Evolutionary conservation across 2,113 vertebrate species (phyloP).

Genomic region (Boleophthalmus pectinirostris): DNA sequence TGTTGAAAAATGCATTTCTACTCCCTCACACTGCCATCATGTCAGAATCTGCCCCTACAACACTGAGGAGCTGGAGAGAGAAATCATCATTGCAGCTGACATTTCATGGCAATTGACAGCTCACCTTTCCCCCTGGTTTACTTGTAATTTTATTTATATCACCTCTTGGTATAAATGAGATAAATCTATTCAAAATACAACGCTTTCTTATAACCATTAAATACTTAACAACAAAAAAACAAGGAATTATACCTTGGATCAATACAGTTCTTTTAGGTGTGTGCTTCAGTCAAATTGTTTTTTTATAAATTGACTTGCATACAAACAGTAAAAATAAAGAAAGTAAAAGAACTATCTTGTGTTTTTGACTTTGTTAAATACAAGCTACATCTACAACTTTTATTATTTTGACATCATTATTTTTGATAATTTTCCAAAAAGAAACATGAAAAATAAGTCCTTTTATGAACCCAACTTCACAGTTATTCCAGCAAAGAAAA

Average conservation of each 20-base stretch:
- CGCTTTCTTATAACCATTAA: neutral
- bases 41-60: neutral
- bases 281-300: too few species aligned
- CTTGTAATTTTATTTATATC: neutral
- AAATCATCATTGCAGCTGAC: neutral
- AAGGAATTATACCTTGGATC: too few species aligned
- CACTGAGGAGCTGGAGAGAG: neutral
- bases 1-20: slow-evolving; percentile 14
- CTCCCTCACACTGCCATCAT: neutral
- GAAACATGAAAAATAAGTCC: neutral
- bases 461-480: neutral
- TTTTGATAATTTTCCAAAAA: neutral
- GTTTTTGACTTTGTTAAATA: neutral
- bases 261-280: too few species aligned
- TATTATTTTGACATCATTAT: neutral
- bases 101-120: neutral
- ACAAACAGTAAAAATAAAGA: neutral
- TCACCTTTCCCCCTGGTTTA: neutral
- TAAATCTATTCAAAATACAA: neutral
- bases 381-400: neutral
- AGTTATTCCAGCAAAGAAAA: neutral
- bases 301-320: neutral
- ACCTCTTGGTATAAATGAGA: neutral
- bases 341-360: neutral
- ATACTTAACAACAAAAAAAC: neutral